Base-by-base conservation (phyloP, 2,113 vertebrate genomes). In the Neopipo cinnamomea region DNA sequence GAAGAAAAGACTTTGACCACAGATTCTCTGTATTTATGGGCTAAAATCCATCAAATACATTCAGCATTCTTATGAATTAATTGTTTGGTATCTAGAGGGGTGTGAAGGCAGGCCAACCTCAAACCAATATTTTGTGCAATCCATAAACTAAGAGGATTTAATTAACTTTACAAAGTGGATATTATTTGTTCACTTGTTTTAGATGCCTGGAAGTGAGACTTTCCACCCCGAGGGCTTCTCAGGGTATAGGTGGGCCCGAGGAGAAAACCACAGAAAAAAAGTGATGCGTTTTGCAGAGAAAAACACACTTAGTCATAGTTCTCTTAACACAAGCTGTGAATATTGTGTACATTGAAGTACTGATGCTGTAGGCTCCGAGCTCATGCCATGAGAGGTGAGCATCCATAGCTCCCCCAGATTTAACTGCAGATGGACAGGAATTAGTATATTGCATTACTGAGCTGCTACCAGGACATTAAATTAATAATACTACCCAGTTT, bases 231-330 rank as follows among this genome's bases (percentile, higher is more conserved):
- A 85, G 55, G 14, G n/a, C 12, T 78, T 75, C 61, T 75, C 35
- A 66, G 47, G 42, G 42, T 33, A 71, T 3, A 70, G 47, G 12
- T 1, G 1, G 6, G 4, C n/a, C 28, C 0, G 0, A 84, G 16
- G 7, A 93, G 33, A 91, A 91, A 81, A 30, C 47, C 65, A 70
- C 46, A 84, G 59, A 55, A 44, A 81, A 65, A 27, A 5, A 58
- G 12, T 61, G 28, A 80, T 0, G 5, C 5, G 27, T n/a, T 83
- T 58, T 28, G 28, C 9, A 46, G 25, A 58, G 31, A 21, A 61
- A 80, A 44, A 53, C 10, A 39, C 52, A 39, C 22, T 80, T 77
- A 74, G 55, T 77, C 55, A 80, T 12, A 52, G 28, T 55, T 84
- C 70, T 49, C 50, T 53, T 50, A 42, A 87, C 67, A 62, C 4